A percentile compares a stretch with the other conserved stretches of the same genome.
Conservation (phyloP, 2,797 vertebrate species). For the Clarias platycephalus region DNA sequence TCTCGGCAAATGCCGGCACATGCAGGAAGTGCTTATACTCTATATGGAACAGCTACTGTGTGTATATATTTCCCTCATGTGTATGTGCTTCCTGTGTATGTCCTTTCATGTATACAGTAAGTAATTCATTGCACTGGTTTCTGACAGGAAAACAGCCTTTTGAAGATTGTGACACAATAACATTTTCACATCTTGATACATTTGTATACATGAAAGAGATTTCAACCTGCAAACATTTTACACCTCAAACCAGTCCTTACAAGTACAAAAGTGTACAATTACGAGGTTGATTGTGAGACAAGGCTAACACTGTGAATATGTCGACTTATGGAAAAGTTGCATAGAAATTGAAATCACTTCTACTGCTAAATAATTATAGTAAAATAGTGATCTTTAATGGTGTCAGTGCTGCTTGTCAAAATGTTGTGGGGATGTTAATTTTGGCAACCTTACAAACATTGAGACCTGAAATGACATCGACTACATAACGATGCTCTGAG, state of each 20-base stretch:
- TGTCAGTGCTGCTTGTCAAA: not conserved
- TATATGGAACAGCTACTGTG: not conserved
- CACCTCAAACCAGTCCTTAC: not conserved
- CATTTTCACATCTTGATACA: not conserved
- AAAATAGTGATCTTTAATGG: not conserved
- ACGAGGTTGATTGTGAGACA: not conserved
- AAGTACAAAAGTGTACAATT: not conserved
- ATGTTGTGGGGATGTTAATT: too few relatives aligned
- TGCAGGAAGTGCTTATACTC: not conserved
- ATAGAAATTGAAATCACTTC: not conserved
- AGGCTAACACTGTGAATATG: not conserved
- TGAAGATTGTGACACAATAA: not conserved
- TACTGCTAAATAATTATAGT: not conserved
- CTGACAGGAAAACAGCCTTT: not conserved
- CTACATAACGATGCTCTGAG: too few relatives aligned
- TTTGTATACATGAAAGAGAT: not conserved
- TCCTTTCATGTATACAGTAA: conserved; percentile 1
- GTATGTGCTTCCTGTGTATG: not conserved
- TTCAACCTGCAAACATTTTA: not conserved
- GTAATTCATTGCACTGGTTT: not conserved
- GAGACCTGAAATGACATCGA: too few relatives aligned
- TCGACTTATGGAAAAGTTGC: not conserved
- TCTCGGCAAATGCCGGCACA: not conserved
- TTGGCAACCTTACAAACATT: too few relatives aligned
- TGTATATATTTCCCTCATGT: not conserved